Evolutionary conservation across 2,797 vertebrate species (phyloP).

Genomic region (Poecilia wingei): DNA sequence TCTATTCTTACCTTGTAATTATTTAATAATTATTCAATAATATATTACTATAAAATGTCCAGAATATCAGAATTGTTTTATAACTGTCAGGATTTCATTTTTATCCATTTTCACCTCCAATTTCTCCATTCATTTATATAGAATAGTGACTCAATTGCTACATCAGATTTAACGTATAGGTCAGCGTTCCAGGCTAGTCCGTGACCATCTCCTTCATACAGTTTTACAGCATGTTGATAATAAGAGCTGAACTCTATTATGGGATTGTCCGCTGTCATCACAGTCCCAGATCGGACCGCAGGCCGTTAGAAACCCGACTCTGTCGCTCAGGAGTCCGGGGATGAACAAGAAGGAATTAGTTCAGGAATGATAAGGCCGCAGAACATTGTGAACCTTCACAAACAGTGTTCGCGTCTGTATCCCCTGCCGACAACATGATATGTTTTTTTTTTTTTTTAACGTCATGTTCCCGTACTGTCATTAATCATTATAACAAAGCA

Average conservation of each 20-base stretch:
- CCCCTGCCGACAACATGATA: slow-evolving; percentile 69
- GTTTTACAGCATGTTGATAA: slow-evolving; percentile 57
- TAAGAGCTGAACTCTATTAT: slow-evolving; percentile 56
- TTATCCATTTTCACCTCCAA: not conserved
- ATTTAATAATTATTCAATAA: not conserved
- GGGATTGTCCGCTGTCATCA: slow-evolving; percentile 66
- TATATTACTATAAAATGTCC: not conserved
- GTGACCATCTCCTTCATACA: slow-evolving; percentile 48
- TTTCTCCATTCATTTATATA: not conserved
- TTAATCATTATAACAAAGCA: slow-evolving; percentile 73
- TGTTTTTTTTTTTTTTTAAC: slow-evolving; percentile 63
- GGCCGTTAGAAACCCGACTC: slow-evolving; percentile 72
- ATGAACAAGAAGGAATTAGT: slow-evolving; percentile 76
- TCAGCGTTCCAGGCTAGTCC: slow-evolving; percentile 38
- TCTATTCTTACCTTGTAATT: not conserved
- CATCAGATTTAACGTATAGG: slow-evolving; percentile 36
- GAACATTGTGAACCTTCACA: slow-evolving; percentile 69
- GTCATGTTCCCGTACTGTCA: slow-evolving; percentile 54
- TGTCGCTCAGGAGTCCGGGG: slow-evolving; percentile 66
- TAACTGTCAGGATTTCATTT: not conserved
- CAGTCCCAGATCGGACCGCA: slow-evolving; percentile 50
- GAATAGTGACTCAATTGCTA: slow-evolving; percentile 9
- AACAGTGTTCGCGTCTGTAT: slow-evolving; percentile 64
- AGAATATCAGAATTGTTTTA: not conserved
- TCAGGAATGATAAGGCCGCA: slow-evolving; percentile 72